These are phyloP conservation scores for Neotoxoptera formosana DNA, from an alignment of 1,140 invertebrate genomes.

Conservation along the genomic window DNA sequence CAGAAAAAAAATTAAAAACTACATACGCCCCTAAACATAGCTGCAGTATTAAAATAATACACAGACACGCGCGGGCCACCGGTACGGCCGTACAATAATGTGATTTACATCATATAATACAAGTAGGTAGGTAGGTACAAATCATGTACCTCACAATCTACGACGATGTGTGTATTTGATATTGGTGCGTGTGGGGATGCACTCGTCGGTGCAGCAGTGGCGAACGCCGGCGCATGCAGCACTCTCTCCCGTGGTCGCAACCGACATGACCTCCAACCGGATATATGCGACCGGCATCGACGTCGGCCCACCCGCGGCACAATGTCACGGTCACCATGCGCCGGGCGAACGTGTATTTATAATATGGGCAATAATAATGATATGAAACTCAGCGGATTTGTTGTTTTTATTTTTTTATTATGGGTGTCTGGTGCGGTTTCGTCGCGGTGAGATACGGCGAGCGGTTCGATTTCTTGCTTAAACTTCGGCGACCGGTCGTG, in stretches of 20 bases:
- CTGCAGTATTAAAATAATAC: not conserved
- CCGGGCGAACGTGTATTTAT: not conserved
- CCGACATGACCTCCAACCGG: slow-evolving; percentile 38
- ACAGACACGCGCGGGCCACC: not conserved
- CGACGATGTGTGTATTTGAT: not conserved
- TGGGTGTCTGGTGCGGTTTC: not conserved
- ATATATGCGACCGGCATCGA: not conserved
- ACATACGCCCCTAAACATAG: not conserved
- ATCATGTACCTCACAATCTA: not conserved
- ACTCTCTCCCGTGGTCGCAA: not conserved
- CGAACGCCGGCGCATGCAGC: not conserved
- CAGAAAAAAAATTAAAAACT: not conserved
- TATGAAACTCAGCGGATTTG: not conserved
- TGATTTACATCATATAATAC: not conserved
- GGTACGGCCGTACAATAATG: not conserved
- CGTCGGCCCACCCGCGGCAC: not conserved
- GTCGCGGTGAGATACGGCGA: not conserved
- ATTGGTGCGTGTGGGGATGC: not conserved
- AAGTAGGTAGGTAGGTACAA: no score
- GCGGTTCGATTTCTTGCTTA: slow-evolving; percentile 23
- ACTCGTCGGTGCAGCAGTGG: not conserved
- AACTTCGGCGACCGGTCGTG: slow-evolving; percentile 14
- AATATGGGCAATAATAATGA: not conserved
- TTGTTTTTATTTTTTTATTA: not conserved
- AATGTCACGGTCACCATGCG: slow-evolving; percentile 18